Evolutionary conservation across 1,140 invertebrate species (phyloP), one percentile per base, ranked within the genome.

Genomic region (Apis laboriosa): DNA sequence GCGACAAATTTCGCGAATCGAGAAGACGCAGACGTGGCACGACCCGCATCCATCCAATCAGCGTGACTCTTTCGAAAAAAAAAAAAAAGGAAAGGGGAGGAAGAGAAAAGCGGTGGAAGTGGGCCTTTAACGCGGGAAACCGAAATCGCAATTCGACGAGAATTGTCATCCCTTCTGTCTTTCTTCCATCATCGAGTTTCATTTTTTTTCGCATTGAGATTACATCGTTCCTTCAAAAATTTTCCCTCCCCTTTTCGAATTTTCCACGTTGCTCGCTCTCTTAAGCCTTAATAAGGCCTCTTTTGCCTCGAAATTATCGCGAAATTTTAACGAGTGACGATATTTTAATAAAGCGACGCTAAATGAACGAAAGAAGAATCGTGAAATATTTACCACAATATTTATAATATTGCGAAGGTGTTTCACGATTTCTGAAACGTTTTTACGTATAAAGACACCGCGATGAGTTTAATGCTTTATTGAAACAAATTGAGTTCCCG

Each of bases 41-140:
- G 77, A 84, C 91, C 91, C 88, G 90, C 91, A 92, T 92, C 90
- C 88, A 90, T 91, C 89, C 91, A 92, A 92, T 92, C 91, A 91
- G 85, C 81, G 66, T 70, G 49, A 17, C 34, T 58, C 67, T 43
- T 43, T 60, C 13, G 21, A 34, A 49, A 82, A 68, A 68, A 78
- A 19, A 56, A 55, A 55, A 55, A 0, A 55, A 55, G 0, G 0
- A 15, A 5, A 55, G 53, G 5, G 12, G 15, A 17, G 71, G 70
- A 13, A 61, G 34, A 11, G 34, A 63, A 64, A 67, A 53, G 64
- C 63, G 63, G 19, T 61, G 72, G 73, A 87, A 83, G 84, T 82
- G 80, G 88, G 80, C 63, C 85, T 83, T 24, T 5, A 34, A 80
- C 73, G 76, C 56, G 84, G 56, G 51, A 78, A 78, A 81, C 76